Evolutionary conservation across 2,113 vertebrate species (phyloP), one percentile per base, ranked within the genome.

Genomic region (Hemichromis elongatus): DNA sequence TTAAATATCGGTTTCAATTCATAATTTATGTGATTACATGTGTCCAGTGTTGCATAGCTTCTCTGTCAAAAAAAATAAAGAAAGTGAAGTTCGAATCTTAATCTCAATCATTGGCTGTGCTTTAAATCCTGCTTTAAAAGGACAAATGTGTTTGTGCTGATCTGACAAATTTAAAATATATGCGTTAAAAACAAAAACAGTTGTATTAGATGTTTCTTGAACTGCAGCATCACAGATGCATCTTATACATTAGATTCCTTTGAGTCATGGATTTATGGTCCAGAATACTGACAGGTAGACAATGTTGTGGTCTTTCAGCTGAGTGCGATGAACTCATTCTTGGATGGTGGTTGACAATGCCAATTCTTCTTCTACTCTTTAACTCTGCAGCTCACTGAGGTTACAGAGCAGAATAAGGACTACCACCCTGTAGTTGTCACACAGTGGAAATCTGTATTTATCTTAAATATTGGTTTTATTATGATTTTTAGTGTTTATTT

Each of bases 391-490:
- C 66, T 47, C 40, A 47, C 66, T 18, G 21, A 45, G 40, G 2
- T 21, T 45, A 70, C 37, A 70, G 13, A 26, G 13, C 12, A 70
- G 13, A 45, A 70, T 3, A 26, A 70, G 66, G 21, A 70, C 66
- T 45, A 7, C 40, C 2, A 1, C 0, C 9, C 21, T 47, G 5
- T 47, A 73, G n/a, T n/a, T n/a, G n/a, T n/a, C n/a, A n/a, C n/a
- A n/a, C n/a, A n/a, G n/a, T n/a, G n/a, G n/a, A n/a, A n/a, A n/a
- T n/a, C n/a, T n/a, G n/a, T n/a, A n/a, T n/a, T n/a, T n/a, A n/a
- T n/a, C n/a, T n/a, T n/a, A n/a, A n/a, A n/a, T n/a, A n/a, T n/a
- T n/a, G n/a, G n/a, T n/a, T n/a, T n/a, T n/a, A n/a, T n/a, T n/a
- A n/a, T n/a, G n/a, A n/a, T n/a, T n/a, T n/a, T n/a, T n/a, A n/a